A percentile compares a stretch with the other conserved stretches of the same genome.
Evolutionary conservation across 2,797 vertebrate genomes (phyloP).

Genomic region (Bucorvus abyssinicus): DNA sequence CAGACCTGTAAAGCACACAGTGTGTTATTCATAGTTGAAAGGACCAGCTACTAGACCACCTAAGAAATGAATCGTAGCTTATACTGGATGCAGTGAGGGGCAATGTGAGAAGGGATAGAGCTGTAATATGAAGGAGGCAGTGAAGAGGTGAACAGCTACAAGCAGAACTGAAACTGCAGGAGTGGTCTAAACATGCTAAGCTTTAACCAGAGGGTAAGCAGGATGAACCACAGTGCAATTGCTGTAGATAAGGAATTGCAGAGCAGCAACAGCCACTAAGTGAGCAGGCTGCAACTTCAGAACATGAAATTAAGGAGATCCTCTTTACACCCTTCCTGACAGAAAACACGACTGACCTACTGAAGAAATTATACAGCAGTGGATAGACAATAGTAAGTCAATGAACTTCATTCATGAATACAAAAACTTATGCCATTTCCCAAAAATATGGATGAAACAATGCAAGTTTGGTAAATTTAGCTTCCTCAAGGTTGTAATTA

Average conservation of each 20-base stretch:
- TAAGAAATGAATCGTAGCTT: not conserved
- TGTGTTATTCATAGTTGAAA: not conserved
- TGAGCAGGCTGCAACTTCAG: not conserved
- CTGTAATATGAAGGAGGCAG: not conserved
- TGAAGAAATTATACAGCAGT: not conserved
- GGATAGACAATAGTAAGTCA: not conserved
- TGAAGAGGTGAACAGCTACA: not conserved
- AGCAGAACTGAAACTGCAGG: not conserved
- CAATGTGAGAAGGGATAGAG: not conserved
- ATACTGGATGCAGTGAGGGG: not conserved
- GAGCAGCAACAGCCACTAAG: not conserved
- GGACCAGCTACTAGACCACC: not conserved
- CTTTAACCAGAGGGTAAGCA: not conserved
- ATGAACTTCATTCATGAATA: accelerated
- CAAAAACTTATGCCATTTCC: not conserved
- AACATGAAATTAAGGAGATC: not conserved
- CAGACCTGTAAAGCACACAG: not conserved
- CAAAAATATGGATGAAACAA: not conserved
- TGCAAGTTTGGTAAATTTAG: not conserved
- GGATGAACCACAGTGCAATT: not conserved
- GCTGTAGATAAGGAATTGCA: not conserved
- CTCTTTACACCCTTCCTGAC: not conserved
- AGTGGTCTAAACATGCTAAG: not conserved
- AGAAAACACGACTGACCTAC: not conserved
- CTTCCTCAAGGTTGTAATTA: not conserved